Evolutionary conservation across 2,113 vertebrate genomes (phyloP).

Genomic region (Upupa epops): DNA sequence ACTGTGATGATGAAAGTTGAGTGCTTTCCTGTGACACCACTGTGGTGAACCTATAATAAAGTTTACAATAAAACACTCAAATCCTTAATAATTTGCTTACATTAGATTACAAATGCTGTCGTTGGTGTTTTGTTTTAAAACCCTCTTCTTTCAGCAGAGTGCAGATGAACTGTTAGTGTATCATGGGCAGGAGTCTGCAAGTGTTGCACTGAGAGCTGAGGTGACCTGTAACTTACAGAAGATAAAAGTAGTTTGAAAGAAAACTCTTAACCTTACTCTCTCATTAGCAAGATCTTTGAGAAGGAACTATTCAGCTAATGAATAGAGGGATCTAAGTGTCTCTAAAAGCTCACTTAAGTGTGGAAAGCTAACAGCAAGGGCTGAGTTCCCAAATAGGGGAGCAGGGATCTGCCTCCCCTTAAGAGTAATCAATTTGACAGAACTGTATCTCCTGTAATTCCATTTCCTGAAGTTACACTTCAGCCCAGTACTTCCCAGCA

Average conservation of each 20-base stretch:
- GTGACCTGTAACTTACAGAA: background rate
- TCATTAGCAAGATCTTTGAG: background rate
- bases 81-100: background rate
- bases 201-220: background rate
- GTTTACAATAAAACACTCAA: slow-evolving; percentile 24
- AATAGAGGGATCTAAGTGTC: background rate
- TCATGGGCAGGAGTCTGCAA: background rate
- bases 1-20: background rate
- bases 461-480: background rate
- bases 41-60: background rate
- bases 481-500: background rate
- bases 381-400: rapidly evolving
- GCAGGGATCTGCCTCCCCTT: background rate
- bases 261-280: background rate
- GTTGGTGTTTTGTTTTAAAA: background rate
- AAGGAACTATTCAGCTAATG: background rate
- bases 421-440: background rate
- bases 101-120: background rate
- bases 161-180: background rate
- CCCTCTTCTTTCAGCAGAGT: background rate
- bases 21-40: background rate
- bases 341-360: background rate
- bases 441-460: background rate
- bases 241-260: background rate
- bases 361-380: background rate